Base-by-base conservation (phyloP, 2,797 vertebrate species). In the Mormyrops attenuatus region DNA sequence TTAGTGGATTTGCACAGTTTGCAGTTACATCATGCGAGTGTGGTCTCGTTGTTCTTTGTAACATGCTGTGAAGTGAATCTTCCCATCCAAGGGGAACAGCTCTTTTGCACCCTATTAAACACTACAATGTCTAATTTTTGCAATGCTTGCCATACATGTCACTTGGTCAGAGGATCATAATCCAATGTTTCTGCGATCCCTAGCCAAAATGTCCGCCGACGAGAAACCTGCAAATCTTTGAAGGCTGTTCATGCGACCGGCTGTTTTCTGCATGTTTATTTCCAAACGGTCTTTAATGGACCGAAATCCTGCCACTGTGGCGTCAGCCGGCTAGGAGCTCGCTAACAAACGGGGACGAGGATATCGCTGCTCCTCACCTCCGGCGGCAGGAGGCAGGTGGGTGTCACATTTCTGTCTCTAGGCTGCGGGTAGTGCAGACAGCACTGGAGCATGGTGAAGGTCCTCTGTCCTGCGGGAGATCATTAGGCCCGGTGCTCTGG, bases 381-480 rank as follows among this genome's bases (percentile, higher is more conserved):
- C 15, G 15, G 49, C 34, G 34, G 85, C 52, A 57, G 49, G 13
- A 87, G 26, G 9, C 85, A 17, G 85, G 85, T 87, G 30, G 85
- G 52, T 87, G 49, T 55, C 52, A 15, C 30, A 34, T 87, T 38
- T 1, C 85, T 57, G 22, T 86, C 22, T 30, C 85, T 7, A 20
- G 69, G 69, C 69, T 77, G 69, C 30, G 1, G 34, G 73, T 20
- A 38, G 34, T 6, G 15, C 30, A 80, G 73, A 80, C 73, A 80
- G 73, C 73, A 34, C 73, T 20, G 73, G 38, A 80, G 73, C 73
- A 38, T 17, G 2, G 38, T 80, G 73, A 44, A 50, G 44, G 85
- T 26, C 30, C 85, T 57, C 50, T 41, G 52, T 87, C 85, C 85
- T 55, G 85, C 30, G 52, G 52, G 85, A 87, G 85, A 87, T 87